phyloP scores from a whole-genome alignment of 2,113 vertebrate genomes.

The Pelvicachromis taeniatus region DNA sequence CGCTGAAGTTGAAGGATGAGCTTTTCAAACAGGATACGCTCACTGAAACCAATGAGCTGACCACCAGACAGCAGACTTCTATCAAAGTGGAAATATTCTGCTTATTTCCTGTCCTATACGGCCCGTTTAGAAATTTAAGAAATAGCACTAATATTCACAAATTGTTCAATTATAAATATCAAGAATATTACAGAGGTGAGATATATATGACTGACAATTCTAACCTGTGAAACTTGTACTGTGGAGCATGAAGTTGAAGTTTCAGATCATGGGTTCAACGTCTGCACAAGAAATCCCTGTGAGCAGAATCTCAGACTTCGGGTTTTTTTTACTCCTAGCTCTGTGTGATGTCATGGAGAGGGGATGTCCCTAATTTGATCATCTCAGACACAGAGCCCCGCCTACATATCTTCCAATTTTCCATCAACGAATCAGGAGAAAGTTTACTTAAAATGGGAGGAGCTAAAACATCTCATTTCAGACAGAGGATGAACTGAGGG shows the following conservation, averaged over 20 bases:
- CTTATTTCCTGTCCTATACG: not conserved
- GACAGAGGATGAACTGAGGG: not conserved
- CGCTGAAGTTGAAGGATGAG: not conserved
- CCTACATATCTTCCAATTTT: not conserved
- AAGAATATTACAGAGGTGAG: too few species aligned
- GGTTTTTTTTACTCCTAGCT: not conserved
- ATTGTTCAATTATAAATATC: too few species aligned
- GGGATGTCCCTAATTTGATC: not conserved
- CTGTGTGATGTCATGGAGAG: not conserved
- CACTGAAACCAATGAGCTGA: not conserved
- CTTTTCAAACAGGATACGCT: not conserved
- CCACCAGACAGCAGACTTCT: not conserved
- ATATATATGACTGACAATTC: not conserved
- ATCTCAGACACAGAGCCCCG: not conserved
- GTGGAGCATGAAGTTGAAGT: not conserved
- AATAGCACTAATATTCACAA: too few species aligned
- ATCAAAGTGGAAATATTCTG: not conserved
- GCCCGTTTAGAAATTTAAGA: too few species aligned
- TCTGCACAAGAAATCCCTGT: not conserved
- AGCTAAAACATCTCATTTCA: fast-evolving
- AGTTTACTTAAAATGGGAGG: not conserved
- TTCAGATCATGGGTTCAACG: not conserved
- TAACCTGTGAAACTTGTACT: not conserved
- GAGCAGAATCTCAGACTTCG: not conserved
- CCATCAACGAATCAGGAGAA: not conserved